phyloP scores from a whole-genome alignment of 2,888 invertebrate genomes.

The Phortica okadai region DNA sequence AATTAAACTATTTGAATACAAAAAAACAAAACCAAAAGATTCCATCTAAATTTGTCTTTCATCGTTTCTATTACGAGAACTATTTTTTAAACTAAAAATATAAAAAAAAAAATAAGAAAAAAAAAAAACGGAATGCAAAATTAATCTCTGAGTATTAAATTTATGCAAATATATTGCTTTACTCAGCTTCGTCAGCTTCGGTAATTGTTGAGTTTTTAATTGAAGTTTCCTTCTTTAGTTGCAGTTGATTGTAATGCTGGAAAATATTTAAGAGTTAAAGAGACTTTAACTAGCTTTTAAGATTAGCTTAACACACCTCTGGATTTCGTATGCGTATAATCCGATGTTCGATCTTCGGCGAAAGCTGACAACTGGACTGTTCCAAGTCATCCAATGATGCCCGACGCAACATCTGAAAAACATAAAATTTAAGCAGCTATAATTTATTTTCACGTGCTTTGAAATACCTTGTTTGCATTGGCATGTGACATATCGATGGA shows the following conservation, averaged over 20 bases:
- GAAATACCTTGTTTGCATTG: conserved; percentile 71
- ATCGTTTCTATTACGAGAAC: conserved; percentile 42
- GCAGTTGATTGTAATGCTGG: conserved; percentile 73
- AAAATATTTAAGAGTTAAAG: not conserved
- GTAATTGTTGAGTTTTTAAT: conserved; percentile 84
- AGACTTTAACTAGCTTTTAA: not conserved
- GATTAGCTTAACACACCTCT: conserved; percentile 79
- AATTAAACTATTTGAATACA: conserved; percentile 48
- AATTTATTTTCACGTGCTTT: not conserved
- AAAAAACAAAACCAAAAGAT: not conserved
- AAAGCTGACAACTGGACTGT: conserved; percentile 87
- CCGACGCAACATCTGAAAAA: conserved; percentile 80
- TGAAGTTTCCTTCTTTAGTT: conserved; percentile 74
- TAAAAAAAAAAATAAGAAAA: conserved; percentile 38
- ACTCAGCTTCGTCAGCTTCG: conserved; percentile 81
- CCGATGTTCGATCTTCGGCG: conserved; percentile 88
- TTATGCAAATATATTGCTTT: conserved; percentile 52
- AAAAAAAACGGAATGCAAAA: conserved; percentile 55
- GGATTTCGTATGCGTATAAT: conserved; percentile 85
- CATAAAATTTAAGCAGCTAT: not conserved
- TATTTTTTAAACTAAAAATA: conserved; percentile 20
- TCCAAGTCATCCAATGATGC: conserved; percentile 90
- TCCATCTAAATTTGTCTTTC: conserved; percentile 47
- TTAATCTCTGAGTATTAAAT: conserved; percentile 22
- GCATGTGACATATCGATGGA: conserved; percentile 72